Base-by-base conservation (phyloP, 2,113 vertebrate species). In the Crocuta crocuta region DNA sequence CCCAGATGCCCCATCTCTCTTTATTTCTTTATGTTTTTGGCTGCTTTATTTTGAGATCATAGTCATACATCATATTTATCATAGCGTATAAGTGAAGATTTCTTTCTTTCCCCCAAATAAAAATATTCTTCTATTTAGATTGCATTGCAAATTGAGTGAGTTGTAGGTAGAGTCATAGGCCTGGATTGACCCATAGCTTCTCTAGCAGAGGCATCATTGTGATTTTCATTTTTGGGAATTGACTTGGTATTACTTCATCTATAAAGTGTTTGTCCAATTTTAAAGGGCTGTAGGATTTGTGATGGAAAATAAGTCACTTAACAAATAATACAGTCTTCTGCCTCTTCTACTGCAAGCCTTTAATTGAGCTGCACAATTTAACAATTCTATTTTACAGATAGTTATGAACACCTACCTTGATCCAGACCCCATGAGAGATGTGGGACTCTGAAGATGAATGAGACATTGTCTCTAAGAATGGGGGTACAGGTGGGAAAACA, bases 241-340 rank as follows among this genome's bases (percentile, higher is more conserved):
- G n/a, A 90, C 15, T 33, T 21, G 33, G 33, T 68, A 78, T 16
- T 85, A 81, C 31, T 96, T 50, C 78, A 63, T 53, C 9, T n/a
- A 66, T 53, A 82, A 71, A 66, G 21, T 79, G 1, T 55, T 16
- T 84, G 68, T 63, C 19, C 9, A 74, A 53, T 95, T 87, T 70
- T 65, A 94, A 83, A 92, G 39, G 12, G 17, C 23, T 90, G 2
- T 84, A 73, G 50, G n/a, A 70, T 83, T 79, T 79, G 45, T 61
- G n/a, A 50, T 76, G 10, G 31, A 95, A 91, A 70, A 85, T 48
- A 92, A 68, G 61, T 82, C 71, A 86, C 66, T 81, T 96, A 43
- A 88, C 50, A 91, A 81, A 83, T 48, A 74, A 53, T 68, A n/a
- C 68, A 85, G 11, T 70, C 19, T 53, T 91, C 11, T 88, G 26